Conservation (phyloP, 1,140 invertebrate genomes). For the Rhyzopertha dominica region DNA sequence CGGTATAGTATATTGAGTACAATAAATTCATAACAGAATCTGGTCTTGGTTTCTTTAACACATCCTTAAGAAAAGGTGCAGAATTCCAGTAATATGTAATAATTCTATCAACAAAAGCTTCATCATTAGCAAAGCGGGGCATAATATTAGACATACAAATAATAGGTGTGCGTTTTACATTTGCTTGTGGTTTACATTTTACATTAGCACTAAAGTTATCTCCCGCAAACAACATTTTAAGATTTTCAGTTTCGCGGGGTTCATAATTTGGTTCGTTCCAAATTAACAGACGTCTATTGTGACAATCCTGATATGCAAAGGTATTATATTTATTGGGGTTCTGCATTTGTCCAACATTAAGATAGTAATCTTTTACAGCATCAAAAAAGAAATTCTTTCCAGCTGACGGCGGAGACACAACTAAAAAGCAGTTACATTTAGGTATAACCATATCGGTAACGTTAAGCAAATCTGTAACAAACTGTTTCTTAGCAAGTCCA, state of each 20-base stretch:
- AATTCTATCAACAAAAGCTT: neutral
- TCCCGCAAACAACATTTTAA: conserved; percentile 4
- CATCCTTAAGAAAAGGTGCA: neutral
- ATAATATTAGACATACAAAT: neutral
- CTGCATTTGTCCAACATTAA: neutral
- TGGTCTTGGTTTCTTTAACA: no score
- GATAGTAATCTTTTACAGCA: neutral
- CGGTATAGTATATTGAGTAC: no score
- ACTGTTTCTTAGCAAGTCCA: no score
- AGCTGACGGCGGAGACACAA: conserved; percentile 1
- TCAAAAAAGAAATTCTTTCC: conserved; percentile 1
- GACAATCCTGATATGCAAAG: conserved; percentile 2
- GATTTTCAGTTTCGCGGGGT: neutral
- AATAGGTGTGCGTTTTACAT: conserved; percentile 1
- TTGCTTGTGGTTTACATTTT: conserved; percentile 1
- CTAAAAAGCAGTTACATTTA: neutral
- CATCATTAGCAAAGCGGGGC: neutral
- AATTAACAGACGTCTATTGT: neutral
- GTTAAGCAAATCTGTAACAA: no score
- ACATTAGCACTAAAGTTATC: conserved; percentile 3
- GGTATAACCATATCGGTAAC: neutral
- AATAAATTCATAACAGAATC: no score
- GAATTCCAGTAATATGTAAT: conserved; percentile 1
- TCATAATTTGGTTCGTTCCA: conserved; percentile 5
- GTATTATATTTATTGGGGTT: conserved; percentile 2